Evolutionary conservation across 2,888 invertebrate species (phyloP).

Genomic region (Agelastica alni): DNA sequence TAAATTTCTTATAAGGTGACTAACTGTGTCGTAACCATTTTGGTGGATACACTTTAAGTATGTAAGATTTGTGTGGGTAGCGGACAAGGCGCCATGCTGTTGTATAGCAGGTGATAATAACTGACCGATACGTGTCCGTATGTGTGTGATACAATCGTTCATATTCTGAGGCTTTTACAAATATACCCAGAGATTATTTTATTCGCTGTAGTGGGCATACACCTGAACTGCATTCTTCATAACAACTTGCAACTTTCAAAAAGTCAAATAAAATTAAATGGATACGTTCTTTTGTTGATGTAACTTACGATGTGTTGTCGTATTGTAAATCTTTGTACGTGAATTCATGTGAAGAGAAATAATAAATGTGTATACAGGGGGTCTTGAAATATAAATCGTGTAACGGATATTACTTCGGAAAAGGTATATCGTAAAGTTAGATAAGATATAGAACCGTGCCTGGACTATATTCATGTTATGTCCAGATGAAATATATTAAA

Average conservation of each 20-base stretch:
- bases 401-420: neutral
- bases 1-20: too few relatives aligned
- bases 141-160: conserved; percentile 47
- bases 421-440: neutral
- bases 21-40: too few relatives aligned
- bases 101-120: conserved; percentile 52
- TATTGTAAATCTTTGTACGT: neutral
- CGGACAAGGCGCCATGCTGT: conserved; percentile 48
- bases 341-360: conserved; percentile 5
- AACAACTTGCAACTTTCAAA: conserved; percentile 3
- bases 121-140: conserved; percentile 43
- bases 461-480: neutral
- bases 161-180: conserved; percentile 44
- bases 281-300: conserved; percentile 3
- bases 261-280: conserved; percentile 5
- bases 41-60: too few relatives aligned
- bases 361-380: neutral
- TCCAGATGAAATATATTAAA: too few relatives aligned
- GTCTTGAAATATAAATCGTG: neutral
- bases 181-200: conserved; percentile 29
- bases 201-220: conserved; percentile 7
- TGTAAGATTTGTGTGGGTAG: conserved; percentile 45
- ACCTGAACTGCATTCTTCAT: conserved; percentile 3
- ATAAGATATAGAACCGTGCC: neutral
- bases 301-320: conserved; percentile 5